These are phyloP conservation scores for Drosophila sechellia DNA, from an alignment of 1,140 invertebrate genomes.

Conservation along the genomic window DNA sequence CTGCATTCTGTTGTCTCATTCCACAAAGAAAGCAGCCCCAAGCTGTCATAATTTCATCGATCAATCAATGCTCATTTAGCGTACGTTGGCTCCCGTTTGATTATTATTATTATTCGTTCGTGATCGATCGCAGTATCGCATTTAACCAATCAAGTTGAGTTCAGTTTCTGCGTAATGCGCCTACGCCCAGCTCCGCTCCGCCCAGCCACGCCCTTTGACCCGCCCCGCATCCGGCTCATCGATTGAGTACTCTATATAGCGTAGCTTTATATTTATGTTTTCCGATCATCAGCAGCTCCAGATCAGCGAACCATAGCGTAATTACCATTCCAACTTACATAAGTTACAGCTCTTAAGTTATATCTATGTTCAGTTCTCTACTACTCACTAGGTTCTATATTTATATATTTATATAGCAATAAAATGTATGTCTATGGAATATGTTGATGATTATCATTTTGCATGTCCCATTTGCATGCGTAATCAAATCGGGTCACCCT, in stretches of 20 bases:
- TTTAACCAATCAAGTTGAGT: constrained; percentile 64
- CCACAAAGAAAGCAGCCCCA: constrained; percentile 12
- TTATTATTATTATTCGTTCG: constrained; percentile 36
- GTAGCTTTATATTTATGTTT: constrained; percentile 43
- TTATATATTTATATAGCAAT: constrained; percentile 25
- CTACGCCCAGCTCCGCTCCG: constrained; percentile 23
- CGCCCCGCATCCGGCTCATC: constrained; percentile 27
- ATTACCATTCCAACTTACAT: constrained; percentile 41
- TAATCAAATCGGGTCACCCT: constrained; percentile 35
- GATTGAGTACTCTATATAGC: constrained; percentile 28
- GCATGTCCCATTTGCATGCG: constrained; percentile 68
- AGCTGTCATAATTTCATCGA: constrained; percentile 53
- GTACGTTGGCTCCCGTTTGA: constrained; percentile 37
- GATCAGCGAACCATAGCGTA: constrained; percentile 49
- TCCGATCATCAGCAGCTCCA: constrained; percentile 45
- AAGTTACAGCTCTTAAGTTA: constrained; percentile 43
- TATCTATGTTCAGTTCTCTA: constrained; percentile 35
- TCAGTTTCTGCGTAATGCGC: constrained; percentile 34
- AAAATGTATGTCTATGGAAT: constrained; percentile 38
- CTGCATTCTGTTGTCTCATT: constrained; percentile 34
- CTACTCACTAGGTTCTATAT: constrained; percentile 27
- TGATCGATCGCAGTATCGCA: constrained; percentile 42
- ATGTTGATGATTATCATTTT: constrained; percentile 59
- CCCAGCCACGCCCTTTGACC: constrained; percentile 31
- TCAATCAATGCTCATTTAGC: constrained; percentile 72